Percentiles rank a stretch among this genome's conserved stretches.
phyloP scores from a whole-genome alignment of 23 tunicate species.

The Ascidia mentula region DNA sequence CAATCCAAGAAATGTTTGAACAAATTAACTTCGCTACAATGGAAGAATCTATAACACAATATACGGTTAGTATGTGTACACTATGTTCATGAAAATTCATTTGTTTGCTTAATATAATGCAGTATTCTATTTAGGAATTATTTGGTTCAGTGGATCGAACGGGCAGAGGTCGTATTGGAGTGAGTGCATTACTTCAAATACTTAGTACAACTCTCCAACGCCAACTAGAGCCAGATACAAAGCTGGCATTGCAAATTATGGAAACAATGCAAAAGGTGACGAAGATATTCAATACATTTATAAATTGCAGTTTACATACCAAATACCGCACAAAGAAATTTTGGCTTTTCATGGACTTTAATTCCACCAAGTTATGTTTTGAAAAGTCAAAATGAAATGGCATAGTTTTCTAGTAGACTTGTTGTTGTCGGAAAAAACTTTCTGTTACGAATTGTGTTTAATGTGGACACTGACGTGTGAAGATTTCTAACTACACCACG shows the following conservation, averaged over 20 bases:
- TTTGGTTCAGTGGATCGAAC: constrained; percentile 77
- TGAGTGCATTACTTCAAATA: constrained; percentile 65
- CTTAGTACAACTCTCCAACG: constrained; percentile 66
- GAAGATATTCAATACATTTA: no score
- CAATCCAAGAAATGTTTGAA: constrained; percentile 67
- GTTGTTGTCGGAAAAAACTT: no score
- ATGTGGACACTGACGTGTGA: no score
- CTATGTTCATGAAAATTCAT: no score
- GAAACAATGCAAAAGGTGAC: constrained; percentile 72
- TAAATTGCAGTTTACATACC: no score
- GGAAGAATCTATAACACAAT: constrained; percentile 69
- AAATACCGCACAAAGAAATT: no score
- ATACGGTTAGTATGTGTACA: constrained; percentile 43
- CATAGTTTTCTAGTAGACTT: no score
- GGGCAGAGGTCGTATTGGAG: constrained; percentile 76
- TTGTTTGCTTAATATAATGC: background rate
- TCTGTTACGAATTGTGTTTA: no score
- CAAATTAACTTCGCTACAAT: constrained; percentile 54
- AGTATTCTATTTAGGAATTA: constrained; percentile 56
- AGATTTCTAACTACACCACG: no score
- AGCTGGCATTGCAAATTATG: constrained; percentile 62
- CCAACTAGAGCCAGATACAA: constrained; percentile 64
- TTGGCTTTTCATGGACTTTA: no score
- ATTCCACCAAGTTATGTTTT: no score
- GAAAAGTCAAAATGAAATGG: no score